Conservation (phyloP, 2,888 invertebrate genomes). For the Hydriomena furcata region DNA sequence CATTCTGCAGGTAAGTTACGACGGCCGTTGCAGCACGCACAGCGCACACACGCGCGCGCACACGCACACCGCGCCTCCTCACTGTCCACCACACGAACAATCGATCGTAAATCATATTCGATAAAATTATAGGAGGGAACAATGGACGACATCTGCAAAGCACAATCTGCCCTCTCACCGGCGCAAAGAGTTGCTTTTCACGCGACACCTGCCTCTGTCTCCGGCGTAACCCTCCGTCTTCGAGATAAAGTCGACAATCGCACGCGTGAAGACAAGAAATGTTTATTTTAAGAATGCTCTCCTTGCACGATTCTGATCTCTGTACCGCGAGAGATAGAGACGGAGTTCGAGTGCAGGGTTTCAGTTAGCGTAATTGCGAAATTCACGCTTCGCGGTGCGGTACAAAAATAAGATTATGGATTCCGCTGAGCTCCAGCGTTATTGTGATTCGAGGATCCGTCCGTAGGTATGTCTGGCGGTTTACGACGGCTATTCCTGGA, state of each 20-base stretch:
- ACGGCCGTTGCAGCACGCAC: constrained; percentile 47
- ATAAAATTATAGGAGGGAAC: constrained; percentile 84
- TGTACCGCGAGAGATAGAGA: constrained; percentile 51
- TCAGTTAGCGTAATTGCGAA: constrained; percentile 77
- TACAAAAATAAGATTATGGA: constrained; percentile 84
- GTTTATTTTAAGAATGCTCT: constrained; percentile 75
- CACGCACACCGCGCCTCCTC: constrained; percentile 64
- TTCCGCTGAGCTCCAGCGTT: constrained; percentile 81
- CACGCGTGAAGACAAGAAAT: constrained; percentile 79
- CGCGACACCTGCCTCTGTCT: constrained; percentile 59
- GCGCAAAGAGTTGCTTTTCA: constrained; percentile 74
- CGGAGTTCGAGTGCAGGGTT: constrained; percentile 53
- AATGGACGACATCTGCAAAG: constrained; percentile 75
- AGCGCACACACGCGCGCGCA: constrained; percentile 63
- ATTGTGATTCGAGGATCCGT: constrained; percentile 84
- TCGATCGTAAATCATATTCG: constrained; percentile 83
- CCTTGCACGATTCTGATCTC: constrained; percentile 56
- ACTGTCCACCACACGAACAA: constrained; percentile 81
- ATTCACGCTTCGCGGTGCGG: constrained; percentile 82
- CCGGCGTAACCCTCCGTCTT: constrained; percentile 66
- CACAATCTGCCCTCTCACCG: constrained; percentile 69
- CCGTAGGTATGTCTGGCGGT: constrained; percentile 80
- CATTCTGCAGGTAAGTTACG: constrained; percentile 74
- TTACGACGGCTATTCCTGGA: constrained; percentile 82
- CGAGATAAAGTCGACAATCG: constrained; percentile 80